Conservation (phyloP, 2,113 vertebrate genomes). For the Archilochus colubris region DNA sequence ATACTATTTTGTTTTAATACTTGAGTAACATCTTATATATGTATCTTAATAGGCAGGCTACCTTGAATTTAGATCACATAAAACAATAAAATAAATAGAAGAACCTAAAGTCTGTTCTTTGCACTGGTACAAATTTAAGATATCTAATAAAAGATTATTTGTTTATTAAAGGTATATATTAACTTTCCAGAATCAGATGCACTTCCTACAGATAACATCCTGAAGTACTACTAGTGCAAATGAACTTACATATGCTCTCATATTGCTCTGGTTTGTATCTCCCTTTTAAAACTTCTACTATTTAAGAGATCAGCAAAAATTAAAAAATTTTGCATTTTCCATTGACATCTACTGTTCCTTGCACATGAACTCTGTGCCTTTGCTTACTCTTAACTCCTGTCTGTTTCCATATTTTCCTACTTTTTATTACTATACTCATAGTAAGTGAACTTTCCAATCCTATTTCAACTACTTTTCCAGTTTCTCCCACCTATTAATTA, state of each 20-base stretch:
- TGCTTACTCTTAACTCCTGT: neutral
- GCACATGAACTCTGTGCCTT: neutral
- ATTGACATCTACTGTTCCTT: neutral
- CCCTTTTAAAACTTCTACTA: neutral
- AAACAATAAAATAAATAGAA: neutral
- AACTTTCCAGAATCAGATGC: neutral
- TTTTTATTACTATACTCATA: neutral
- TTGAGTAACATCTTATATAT: neutral
- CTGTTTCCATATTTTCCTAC: neutral
- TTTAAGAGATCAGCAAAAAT: neutral
- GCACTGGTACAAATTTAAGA: neutral
- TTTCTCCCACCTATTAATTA: neutral
- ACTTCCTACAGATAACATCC: neutral
- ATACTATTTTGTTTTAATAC: neutral
- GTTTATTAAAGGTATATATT: neutral
- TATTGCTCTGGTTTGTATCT: neutral
- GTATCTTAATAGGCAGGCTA: neutral
- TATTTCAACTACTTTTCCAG: neutral
- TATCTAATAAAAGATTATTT: neutral
- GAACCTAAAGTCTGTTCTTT: neutral
- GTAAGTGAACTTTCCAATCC: neutral
- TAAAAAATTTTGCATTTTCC: neutral
- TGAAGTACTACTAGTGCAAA: neutral
- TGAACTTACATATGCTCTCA: neutral
- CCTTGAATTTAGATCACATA: neutral